Evolutionary conservation across 53 echinoderm and acorn worm genomes (phyloP), one percentile per base, ranked within the genome.

Genomic region (Echinarachnius parma): DNA sequence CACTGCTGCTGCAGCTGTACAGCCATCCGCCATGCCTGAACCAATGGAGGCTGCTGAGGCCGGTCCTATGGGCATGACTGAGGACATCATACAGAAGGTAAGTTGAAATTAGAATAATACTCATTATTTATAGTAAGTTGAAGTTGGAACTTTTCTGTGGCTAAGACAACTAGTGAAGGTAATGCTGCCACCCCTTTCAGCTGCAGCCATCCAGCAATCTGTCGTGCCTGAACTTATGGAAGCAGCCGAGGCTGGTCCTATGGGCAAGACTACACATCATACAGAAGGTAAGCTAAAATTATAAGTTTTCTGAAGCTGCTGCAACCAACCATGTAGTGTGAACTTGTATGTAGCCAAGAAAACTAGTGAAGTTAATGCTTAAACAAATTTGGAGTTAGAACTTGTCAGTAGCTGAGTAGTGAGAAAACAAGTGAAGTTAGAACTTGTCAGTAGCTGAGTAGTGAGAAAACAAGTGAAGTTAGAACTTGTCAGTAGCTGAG

Each of bases 181-280:
- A 83, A 83, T 4, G 86, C 89, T 20, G 84, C 84, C 58, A 84
- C 80, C 19, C 87, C 91, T 36, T 85, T n/a, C 84, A 18, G 84
- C 80, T 50, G 52, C 52, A 24, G 78, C 87, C 39, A 69, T 77
- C 45, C 82, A 70, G 63, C 86, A 82, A 20, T 79, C 61, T 19
- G 71, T 53, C 33, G 76, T 80, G 4, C 89, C 69, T 50, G 93
- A 93, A 77, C 93, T 91, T 16, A 95, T 95, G 96, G 91, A 87
- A 54, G 96, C 96, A 15, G 85, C 87, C 44, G 96, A 95, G 60
- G 82, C 91, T 22, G 96, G 91, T 26, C 82, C 85, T 21, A 79
- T 87, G 20, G 96, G 91, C 72, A 95, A 91, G 96, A 91, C 96
- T 14, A 91, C 90, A 95, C 48, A 91, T 95, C 66, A 95, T 95